Evolutionary conservation across 2,888 invertebrate genomes (phyloP), one percentile per base, ranked within the genome.

Genomic region (Adelphocoris suturalis): DNA sequence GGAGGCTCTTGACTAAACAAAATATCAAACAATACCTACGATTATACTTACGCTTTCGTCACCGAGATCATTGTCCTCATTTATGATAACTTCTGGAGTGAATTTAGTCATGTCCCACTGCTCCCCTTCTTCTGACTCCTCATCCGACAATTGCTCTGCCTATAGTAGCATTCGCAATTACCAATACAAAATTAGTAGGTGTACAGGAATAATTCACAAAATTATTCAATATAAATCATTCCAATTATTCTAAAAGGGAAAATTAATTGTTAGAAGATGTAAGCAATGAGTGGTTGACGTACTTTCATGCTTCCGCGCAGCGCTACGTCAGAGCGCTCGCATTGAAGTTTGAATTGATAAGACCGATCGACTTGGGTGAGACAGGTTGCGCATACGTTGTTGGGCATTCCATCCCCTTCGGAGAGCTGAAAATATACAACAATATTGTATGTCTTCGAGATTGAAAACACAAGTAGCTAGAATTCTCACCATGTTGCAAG

Each of bases 91-190:
- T 91, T 92, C 91, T 7, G 92, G 92, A 27, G 91, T 92, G 27
- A 92, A 92, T 86, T 91, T 91, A 82, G 91, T 92, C 91, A 92
- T 91, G 80, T 92, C 92, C 91, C 91, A 91, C 16, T 88, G 91
- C 68, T 91, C 92, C 19, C 84, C 90, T 52, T 89, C 90, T 82
- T 91, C 92, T 19, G 89, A 84, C 16, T 87, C 89, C 46, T 91
- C 91, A 27, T 91, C 91, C 9, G 90, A 89, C 48, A 75, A 19
- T 28, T 86, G 86, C n/a, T 80, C 90, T 11, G 47, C 57, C 88
- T 88, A 46, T n/a, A 16, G 12, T 52, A 52, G 52, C 13, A 52
- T 14, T 11, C n/a, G n/a, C n/a, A n/a, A n/a, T n/a, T n/a, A n/a
- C 2, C 11, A 16, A 52, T 5, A 37, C 2, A 5, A 16, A 52